Base-by-base conservation (phyloP, 1,140 invertebrate species). In the Steinernema feltiae region DNA sequence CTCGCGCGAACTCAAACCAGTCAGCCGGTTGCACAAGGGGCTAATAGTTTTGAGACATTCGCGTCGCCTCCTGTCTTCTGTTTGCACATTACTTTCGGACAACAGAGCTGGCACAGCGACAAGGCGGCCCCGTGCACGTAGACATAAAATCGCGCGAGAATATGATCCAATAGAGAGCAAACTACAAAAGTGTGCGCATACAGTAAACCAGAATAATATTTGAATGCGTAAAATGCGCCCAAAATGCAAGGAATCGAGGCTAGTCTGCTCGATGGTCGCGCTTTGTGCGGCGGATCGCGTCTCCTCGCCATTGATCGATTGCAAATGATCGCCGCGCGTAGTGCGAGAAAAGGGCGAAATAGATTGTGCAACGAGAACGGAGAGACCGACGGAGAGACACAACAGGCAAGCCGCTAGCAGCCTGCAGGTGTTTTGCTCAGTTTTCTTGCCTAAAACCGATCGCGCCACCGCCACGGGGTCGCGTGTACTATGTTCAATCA, bases 31-130 rank as follows among this genome's bases (percentile, higher is more conserved):
- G 15, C 7, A 63, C 15, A 63, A 27, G 53, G 53, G 53, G 12
- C 53, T 63, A 63, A 63, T 63, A 63, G 53, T 63, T 63, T 63
- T 7, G 53, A 63, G 53, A 63, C 53, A 63, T 63, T 63, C 53
- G 24, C 53, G 53, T 3, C 53, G 24, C 12, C 53, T 7, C 53
- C n/a, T n/a, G 24, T 27, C 24, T 21, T 63, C 53, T 63, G 53
- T 63, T 63, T 63, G 53, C 53, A 63, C 53, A 63, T 63, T 63
- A 63, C 53, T 63, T 63, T 63, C 53, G 53, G 53, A 63, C 53
- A 63, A 27, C 53, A 27, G 53, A 27, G 53, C 35, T 18, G 35
- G n/a, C n/a, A n/a, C n/a, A n/a, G n/a, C n/a, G 7, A 41, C 35
- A 41, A 41, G 35, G 18, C 35, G n/a, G 41, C 15, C 53, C 12